Evolutionary conservation across 1,140 invertebrate genomes (phyloP), one percentile per base, ranked within the genome.

Genomic region (Saccostrea glomerata): DNA sequence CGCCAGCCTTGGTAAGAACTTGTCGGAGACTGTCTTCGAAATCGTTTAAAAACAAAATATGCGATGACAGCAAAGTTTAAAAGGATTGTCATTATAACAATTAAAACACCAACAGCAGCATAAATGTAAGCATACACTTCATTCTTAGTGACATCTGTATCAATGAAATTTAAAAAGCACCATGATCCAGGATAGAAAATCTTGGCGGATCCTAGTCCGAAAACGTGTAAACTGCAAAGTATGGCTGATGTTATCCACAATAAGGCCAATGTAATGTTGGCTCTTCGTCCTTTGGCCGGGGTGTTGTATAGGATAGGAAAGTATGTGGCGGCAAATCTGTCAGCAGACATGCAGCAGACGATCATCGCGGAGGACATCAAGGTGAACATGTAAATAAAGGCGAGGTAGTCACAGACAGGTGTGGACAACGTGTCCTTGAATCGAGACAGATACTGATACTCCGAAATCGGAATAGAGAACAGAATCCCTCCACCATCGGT

Each of bases 111-210:
- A 15, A 93, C 54, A 15, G 88, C 89, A n/a, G 93, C 91, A 84
- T 94, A 94, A 54, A 92, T 87, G 88, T 91, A 92, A 36, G 91
- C 88, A 85, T 94, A 92, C 11, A 92, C 88, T 25, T 89, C 88
- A 66, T 91, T 85, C 60, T 82, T 54, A 11, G 85, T 15, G 0
- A 54, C 7, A 58, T 89, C 84, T 5, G 87, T 87, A 77, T 90
- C 90, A 25, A 85, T 87, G 63, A 93, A 93, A 87, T 95, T 94
- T 83, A 95, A 91, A 92, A 95, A 95, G 88, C 95, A 95, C 95
- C 95, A 95, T 47, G 95, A 95, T 9, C 92, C 91, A 0, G 95
- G 94, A 90, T 92, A 95, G 66, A 93, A 94, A 2, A 91, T 66
- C 15, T 91, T 89, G 70, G 90, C 92, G 23, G 77, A 60, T 0